A percentile compares a stretch with the other conserved stretches of the same genome.
phyloP scores from a whole-genome alignment of 2,888 invertebrate genomes.

The Byasa hedistus region DNA sequence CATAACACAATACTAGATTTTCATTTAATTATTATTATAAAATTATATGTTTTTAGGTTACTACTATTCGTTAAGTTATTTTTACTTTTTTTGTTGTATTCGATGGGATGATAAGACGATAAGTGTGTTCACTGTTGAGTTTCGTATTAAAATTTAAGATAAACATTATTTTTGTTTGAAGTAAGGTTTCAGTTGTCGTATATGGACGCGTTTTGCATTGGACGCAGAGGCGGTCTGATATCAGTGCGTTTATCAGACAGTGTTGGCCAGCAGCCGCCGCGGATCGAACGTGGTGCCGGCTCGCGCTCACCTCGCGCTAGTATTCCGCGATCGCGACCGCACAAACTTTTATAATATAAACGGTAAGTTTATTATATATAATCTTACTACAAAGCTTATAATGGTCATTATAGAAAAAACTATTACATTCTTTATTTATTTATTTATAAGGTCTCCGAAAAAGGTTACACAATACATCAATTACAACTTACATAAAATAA shows the following conservation, averaged over 20 bases:
- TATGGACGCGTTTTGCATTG: constrained; percentile 1
- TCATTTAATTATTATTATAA: no score
- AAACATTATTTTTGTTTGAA: neutral
- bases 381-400: neutral
- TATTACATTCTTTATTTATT: no score
- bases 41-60: no score
- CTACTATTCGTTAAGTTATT: no score
- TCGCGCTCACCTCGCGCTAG: constrained; percentile 29
- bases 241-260: constrained; percentile 48
- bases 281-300: constrained; percentile 44
- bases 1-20: no score
- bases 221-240: constrained; percentile 35
- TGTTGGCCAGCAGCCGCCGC: constrained; percentile 41
- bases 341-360: constrained; percentile 21
- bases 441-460: no score
- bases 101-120: no score
- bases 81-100: no score
- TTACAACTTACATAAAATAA: no score
- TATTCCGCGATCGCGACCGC: constrained; percentile 21
- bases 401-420: no score
- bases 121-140: no score
- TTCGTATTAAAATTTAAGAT: neutral
- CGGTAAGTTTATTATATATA: constrained; percentile 16
- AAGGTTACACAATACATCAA: no score
- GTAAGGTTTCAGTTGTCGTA: neutral